These are phyloP conservation scores for Thamnaconus septentrionalis DNA, from an alignment of 2,113 vertebrate genomes.

Conservation along the genomic window DNA sequence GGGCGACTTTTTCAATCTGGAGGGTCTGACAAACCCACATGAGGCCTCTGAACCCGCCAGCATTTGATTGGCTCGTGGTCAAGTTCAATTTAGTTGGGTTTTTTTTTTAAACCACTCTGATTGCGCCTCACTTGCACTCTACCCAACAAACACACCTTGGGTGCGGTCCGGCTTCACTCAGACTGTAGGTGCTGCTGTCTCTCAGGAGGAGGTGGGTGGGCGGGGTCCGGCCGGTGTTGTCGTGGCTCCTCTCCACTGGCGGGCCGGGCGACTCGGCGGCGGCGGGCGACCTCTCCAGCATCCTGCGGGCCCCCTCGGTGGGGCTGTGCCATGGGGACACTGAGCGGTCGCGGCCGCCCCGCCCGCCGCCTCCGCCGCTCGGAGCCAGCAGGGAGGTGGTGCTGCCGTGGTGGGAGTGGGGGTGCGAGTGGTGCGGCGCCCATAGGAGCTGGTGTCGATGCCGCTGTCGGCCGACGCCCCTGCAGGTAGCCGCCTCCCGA, in stretches of 20 bases:
- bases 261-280: slow-evolving; percentile 82
- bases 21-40: too few species aligned
- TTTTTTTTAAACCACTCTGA: too few species aligned
- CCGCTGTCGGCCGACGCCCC: slow-evolving; percentile 90
- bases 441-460: slow-evolving; percentile 91
- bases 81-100: background rate
- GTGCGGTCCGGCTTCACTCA: slow-evolving; percentile 86
- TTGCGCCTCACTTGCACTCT: too few species aligned
- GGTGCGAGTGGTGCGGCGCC: slow-evolving; percentile 64
- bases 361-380: slow-evolving; percentile 74
- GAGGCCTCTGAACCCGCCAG: too few species aligned
- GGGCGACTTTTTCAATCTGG: too few species aligned
- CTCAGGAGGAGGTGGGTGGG: slow-evolving; percentile 87
- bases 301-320: slow-evolving; percentile 84
- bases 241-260: slow-evolving; percentile 76
- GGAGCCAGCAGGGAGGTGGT: slow-evolving; percentile 85
- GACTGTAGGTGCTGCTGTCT: slow-evolving; percentile 90
- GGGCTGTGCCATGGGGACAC: slow-evolving; percentile 91
- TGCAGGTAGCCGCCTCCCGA: slow-evolving; percentile 88
- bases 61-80: background rate
- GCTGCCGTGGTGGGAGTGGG: slow-evolving; percentile 84
- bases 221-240: slow-evolving; percentile 84
- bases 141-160: slow-evolving; percentile 78
- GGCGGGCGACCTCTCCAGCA: slow-evolving; percentile 84
- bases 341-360: slow-evolving; percentile 80